Evolutionary conservation across 2,797 vertebrate genomes (phyloP).

Genomic region (Leucoraja ocellata): DNA sequence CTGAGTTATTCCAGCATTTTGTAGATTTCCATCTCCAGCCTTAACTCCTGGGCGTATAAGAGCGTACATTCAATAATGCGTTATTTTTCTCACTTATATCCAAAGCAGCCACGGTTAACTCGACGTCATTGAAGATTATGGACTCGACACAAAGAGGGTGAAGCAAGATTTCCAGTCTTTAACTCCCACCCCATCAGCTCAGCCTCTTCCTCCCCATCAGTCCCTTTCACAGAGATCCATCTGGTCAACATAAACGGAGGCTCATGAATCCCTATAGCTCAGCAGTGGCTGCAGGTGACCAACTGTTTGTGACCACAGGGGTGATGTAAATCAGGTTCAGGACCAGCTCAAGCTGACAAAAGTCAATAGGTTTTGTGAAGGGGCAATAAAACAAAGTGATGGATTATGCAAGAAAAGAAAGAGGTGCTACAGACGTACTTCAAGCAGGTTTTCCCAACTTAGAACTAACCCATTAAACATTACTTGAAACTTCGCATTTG

Average conservation of each 20-base stretch:
- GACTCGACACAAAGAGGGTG: neutral
- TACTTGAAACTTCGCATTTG: neutral
- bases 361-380: constrained; percentile 35
- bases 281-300: constrained; percentile 44
- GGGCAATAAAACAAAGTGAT: constrained; percentile 25
- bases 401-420: neutral
- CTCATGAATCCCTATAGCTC: constrained; percentile 44
- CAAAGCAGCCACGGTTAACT: neutral
- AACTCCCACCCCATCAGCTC: neutral
- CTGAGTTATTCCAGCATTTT: too few species aligned
- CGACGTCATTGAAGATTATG: neutral
- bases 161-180: neutral
- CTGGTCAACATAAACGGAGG: constrained; percentile 51
- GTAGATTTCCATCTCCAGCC: neutral
- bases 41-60: neutral
- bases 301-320: constrained; percentile 43
- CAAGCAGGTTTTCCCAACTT: neutral
- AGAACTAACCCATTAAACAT: constrained; percentile 6
- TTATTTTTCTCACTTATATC: neutral
- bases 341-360: constrained; percentile 16
- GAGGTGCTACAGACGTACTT: neutral
- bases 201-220: constrained; percentile 41
- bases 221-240: constrained; percentile 45
- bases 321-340: constrained; percentile 41
- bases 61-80: neutral